A percentile compares a stretch with the other conserved stretches of the same genome.
Evolutionary conservation across 2,888 invertebrate species (phyloP).

Genomic region (Acanthacorydalis orientalis): DNA sequence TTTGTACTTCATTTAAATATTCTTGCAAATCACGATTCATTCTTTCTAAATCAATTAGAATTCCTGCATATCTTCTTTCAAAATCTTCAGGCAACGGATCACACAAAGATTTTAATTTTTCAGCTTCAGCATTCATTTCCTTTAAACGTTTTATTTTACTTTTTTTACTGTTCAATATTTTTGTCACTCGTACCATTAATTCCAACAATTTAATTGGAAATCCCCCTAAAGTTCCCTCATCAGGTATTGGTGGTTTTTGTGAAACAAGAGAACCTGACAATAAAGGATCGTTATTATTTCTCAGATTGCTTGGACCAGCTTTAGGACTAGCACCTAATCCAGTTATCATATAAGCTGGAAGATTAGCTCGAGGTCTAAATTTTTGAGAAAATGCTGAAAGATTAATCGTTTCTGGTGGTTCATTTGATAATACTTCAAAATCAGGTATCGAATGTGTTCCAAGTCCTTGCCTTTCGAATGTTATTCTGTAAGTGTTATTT

Average conservation of each 20-base stretch:
- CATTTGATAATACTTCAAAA: conserved; percentile 88
- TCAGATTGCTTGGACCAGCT: conserved; percentile 19
- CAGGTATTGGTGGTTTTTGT: conserved; percentile 19
- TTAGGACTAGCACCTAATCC: conserved; percentile 26
- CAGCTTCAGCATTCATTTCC: conserved; percentile 81
- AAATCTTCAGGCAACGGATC: conserved; percentile 71
- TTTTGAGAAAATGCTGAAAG: conserved; percentile 69
- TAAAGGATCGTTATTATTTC: conserved; percentile 50
- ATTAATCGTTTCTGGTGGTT: conserved; percentile 78
- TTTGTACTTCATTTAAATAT: conserved; percentile 71
- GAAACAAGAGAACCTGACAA: conserved; percentile 34
- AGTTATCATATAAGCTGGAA: conserved; percentile 35
- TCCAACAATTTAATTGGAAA: conserved; percentile 76
- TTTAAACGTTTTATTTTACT: conserved; percentile 62
- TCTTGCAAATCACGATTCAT: conserved; percentile 79
- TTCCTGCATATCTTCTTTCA: conserved; percentile 75
- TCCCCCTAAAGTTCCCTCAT: conserved; percentile 48
- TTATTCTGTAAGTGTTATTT: conserved; percentile 85
- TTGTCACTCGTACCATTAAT: conserved; percentile 71
- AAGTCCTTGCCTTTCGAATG: conserved; percentile 80
- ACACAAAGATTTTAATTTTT: conserved; percentile 67
- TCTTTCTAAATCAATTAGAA: conserved; percentile 76
- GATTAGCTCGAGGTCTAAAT: conserved; percentile 51
- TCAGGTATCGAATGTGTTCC: conserved; percentile 94
- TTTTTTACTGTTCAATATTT: conserved; percentile 68